Conservation (phyloP, 2,888 invertebrate species). For the Sminthurinus aureus region DNA sequence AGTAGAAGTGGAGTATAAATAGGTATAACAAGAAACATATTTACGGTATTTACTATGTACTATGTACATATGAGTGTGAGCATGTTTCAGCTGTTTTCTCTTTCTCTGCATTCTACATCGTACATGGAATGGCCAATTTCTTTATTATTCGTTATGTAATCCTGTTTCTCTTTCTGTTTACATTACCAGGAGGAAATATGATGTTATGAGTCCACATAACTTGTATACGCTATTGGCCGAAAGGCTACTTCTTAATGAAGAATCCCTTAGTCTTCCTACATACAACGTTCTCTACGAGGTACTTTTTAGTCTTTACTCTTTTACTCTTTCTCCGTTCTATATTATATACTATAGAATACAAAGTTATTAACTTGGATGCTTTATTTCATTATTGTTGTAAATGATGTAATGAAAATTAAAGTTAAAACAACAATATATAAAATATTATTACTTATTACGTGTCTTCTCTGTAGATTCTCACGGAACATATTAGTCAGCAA, state of each 20-base stretch:
- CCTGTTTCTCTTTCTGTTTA: too few relatives aligned
- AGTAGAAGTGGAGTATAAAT: neutral
- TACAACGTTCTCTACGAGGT: slow-evolving; percentile 98
- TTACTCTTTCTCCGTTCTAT: neutral
- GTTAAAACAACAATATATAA: neutral
- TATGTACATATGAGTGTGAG: too few relatives aligned
- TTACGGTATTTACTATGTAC: too few relatives aligned
- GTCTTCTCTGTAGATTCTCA: slow-evolving; percentile 75
- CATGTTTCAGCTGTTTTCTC: too few relatives aligned
- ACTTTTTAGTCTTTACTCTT: slow-evolving; percentile 28
- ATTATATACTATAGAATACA: neutral
- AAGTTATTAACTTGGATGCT: neutral
- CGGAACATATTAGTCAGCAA: slow-evolving; percentile 95
- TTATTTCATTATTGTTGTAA: neutral
- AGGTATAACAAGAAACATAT: neutral
- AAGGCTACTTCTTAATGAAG: slow-evolving; percentile 86
- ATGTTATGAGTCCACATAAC: slow-evolving; percentile 99
- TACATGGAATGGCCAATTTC: too few relatives aligned
- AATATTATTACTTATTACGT: slow-evolving; percentile 7
- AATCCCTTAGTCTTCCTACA: slow-evolving; percentile 88
- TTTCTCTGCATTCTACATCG: too few relatives aligned
- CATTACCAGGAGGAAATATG: slow-evolving; percentile 87
- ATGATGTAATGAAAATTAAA: too few relatives aligned
- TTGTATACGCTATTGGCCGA: slow-evolving; percentile 96
- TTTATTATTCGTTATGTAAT: too few relatives aligned